phyloP scores from a whole-genome alignment of 92 coral and sea anemone species.

The Hydrozoanthus gracilis region DNA sequence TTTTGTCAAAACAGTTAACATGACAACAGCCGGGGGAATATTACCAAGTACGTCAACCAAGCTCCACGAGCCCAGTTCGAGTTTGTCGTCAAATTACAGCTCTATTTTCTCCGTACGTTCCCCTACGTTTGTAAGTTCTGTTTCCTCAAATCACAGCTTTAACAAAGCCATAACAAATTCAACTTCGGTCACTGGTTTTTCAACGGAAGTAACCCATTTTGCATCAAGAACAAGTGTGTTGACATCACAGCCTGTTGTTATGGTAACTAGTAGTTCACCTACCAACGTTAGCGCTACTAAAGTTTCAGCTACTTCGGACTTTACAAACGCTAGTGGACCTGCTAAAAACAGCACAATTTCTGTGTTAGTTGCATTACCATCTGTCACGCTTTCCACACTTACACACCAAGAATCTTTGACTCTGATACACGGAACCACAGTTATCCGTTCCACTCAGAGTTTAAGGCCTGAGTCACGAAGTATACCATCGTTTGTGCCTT shows the following conservation, averaged over 20 bases:
- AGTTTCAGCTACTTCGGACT: no score
- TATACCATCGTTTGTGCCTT: slow-evolving; percentile 1
- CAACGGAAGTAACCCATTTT: background rate
- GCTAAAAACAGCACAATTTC: background rate
- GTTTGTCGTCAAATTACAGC: background rate
- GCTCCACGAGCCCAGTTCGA: background rate
- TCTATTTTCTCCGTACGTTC: background rate
- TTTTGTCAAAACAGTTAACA: background rate
- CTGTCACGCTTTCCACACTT: background rate
- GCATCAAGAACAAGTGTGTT: background rate
- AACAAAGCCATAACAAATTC: background rate
- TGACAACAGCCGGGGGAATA: background rate
- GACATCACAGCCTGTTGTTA: background rate
- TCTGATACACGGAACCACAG: background rate
- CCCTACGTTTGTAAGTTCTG: background rate
- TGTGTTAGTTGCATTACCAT: background rate
- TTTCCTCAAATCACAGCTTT: background rate
- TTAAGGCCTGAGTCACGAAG: slow-evolving; percentile 1
- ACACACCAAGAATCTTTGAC: background rate
- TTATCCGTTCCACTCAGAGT: background rate
- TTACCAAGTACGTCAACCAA: background rate
- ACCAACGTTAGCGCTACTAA: background rate
- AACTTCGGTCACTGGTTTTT: background rate
- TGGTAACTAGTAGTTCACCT: background rate
- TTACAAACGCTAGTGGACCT: background rate